These are phyloP conservation scores for Glaucomys volans DNA, from an alignment of 2,113 vertebrate species.

Conservation along the genomic window DNA sequence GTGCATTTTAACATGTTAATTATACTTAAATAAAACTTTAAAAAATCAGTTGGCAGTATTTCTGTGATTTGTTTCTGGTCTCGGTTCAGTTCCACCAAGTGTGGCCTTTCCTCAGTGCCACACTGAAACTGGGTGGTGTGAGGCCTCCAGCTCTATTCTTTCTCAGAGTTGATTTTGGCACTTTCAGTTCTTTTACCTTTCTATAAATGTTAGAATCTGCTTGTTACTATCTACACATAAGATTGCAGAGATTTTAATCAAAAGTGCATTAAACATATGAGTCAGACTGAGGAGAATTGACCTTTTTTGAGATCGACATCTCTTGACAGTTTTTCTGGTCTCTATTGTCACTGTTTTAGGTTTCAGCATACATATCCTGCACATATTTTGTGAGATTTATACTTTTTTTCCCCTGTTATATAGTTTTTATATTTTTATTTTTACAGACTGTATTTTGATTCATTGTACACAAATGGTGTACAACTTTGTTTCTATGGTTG, in stretches of 20 bases:
- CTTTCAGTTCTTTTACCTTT: not conserved
- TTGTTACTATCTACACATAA: not conserved
- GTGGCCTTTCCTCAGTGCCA: not conserved
- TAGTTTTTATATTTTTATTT: no score
- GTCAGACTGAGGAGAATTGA: not conserved
- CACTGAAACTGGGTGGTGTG: not conserved
- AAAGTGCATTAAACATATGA: not conserved
- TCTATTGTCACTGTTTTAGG: not conserved
- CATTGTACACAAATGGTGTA: no score
- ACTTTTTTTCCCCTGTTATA: no score
- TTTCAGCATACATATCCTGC: not conserved
- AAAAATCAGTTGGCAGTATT: not conserved
- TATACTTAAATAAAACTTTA: conserved; percentile 1
- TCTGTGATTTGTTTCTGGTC: not conserved
- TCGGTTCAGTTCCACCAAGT: not conserved
- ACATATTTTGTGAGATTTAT: not conserved
- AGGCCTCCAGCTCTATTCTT: not conserved
- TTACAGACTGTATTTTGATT: no score
- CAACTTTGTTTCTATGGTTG: no score
- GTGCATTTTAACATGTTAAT: not conserved
- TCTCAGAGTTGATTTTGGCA: not conserved
- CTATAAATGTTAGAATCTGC: not conserved
- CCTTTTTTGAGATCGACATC: not conserved
- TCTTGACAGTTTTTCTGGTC: not conserved
- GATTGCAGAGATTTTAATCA: conserved; percentile 8